Conservation (phyloP, 2,888 invertebrate genomes). For the Hermaeophaga mercurialis region DNA sequence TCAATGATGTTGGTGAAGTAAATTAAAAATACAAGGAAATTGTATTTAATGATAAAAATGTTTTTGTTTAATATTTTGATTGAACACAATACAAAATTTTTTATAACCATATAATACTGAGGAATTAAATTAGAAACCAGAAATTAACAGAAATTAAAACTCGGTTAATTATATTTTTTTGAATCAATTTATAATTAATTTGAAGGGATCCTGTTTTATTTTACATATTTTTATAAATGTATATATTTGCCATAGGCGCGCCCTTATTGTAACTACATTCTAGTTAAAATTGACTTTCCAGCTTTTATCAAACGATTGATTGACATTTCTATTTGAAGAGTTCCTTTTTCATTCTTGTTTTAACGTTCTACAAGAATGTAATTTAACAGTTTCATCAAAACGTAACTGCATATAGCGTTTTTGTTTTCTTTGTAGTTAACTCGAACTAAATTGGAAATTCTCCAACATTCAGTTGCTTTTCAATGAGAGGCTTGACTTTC, state of each 20-base stretch:
- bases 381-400: conserved; percentile 45
- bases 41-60: too few species aligned
- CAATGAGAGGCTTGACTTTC: conserved; percentile 30
- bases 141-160: too few species aligned
- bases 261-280: conserved; percentile 15
- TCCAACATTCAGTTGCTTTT: conserved; percentile 31
- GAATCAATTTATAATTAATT: too few species aligned
- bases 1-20: too few species aligned
- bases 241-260: background rate
- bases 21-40: too few species aligned
- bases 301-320: conserved; percentile 29
- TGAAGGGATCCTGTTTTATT: too few species aligned
- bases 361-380: conserved; percentile 45
- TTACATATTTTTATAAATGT: too few species aligned
- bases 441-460: conserved; percentile 40
- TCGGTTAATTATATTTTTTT: too few species aligned
- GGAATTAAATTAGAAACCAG: too few species aligned
- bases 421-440: conserved; percentile 35
- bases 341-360: conserved; percentile 45
- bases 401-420: conserved; percentile 35
- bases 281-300: conserved; percentile 27
- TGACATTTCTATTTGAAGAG: conserved; percentile 36
- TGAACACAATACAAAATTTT: too few species aligned
- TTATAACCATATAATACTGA: too few species aligned
- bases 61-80: too few species aligned